Conservation (phyloP, 2,113 vertebrate species). For the Rhinolophus sinicus region DNA sequence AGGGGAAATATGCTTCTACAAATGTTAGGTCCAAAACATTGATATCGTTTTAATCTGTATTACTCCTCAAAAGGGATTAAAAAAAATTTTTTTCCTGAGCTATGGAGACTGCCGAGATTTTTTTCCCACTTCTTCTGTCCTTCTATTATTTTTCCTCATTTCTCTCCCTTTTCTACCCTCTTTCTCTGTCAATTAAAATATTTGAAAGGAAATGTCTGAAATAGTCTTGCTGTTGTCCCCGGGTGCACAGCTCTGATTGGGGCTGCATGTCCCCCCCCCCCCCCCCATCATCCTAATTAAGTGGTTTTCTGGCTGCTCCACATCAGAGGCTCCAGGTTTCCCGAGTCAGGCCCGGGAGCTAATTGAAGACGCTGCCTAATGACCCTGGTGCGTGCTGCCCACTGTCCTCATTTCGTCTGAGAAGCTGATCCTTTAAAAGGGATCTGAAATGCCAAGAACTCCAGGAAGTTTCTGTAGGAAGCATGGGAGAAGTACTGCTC, state of each 20-base stretch:
- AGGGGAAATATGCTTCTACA: background rate
- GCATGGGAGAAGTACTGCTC: background rate
- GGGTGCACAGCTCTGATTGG: background rate
- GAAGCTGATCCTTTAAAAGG: background rate
- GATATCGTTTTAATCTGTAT: background rate
- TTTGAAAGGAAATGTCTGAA: slow-evolving; percentile 52
- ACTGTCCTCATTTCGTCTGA: background rate
- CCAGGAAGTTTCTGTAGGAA: background rate
- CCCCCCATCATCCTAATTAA: slow-evolving; percentile 76
- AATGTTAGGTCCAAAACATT: background rate
- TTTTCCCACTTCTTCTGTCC: no score
- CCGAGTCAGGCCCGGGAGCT: background rate
- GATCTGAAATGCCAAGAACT: background rate
- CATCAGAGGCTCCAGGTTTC: slow-evolving; percentile 80
- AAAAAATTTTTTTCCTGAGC: background rate
- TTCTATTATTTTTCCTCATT: background rate
- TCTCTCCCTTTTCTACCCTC: slow-evolving; percentile 9
- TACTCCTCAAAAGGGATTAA: background rate
- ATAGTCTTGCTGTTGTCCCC: slow-evolving; percentile 11
- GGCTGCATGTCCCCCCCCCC: slow-evolving; percentile 64
- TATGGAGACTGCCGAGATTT: background rate
- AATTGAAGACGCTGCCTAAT: background rate
- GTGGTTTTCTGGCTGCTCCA: slow-evolving; percentile 71
- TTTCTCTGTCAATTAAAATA: slow-evolving; percentile 27
- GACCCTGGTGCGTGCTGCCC: background rate